A percentile compares a stretch with the other conserved stretches of the same genome.
Evolutionary conservation across 2,888 invertebrate species (phyloP).

Genomic region (Gnatocerus cornutus): DNA sequence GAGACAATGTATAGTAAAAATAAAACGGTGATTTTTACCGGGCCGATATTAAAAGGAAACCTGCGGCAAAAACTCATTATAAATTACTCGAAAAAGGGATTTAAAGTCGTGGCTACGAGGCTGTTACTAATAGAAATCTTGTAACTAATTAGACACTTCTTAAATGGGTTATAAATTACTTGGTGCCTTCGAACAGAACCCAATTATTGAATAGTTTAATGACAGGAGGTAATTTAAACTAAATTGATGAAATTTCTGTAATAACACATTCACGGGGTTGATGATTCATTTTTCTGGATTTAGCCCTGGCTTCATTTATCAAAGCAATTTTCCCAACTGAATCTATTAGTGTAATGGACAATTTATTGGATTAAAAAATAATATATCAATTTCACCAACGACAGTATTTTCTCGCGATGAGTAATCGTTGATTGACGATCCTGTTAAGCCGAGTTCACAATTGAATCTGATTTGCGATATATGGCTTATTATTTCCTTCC

Average conservation of each 20-base stretch:
- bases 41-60: constrained; percentile 7
- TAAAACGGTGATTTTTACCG: constrained; percentile 35
- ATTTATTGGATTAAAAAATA: constrained; percentile 48
- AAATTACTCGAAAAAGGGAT: constrained; percentile 34
- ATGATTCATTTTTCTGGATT: constrained; percentile 28
- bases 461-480: constrained; percentile 19
- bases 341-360: constrained; percentile 39
- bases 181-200: constrained; percentile 24
- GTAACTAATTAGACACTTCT: constrained; percentile 43
- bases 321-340: constrained; percentile 22
- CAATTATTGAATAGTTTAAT: constrained; percentile 40
- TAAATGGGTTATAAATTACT: constrained; percentile 41
- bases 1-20: constrained; percentile 47
- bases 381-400: constrained; percentile 39
- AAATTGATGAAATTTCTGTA: constrained; percentile 32
- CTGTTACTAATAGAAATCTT: constrained; percentile 36
- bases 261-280: constrained; percentile 19
- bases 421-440: constrained; percentile 21
- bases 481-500: constrained; percentile 39
- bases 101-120: constrained; percentile 17
- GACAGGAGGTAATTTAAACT: constrained; percentile 37
- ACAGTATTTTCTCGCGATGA: constrained; percentile 26
- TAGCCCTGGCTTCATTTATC: constrained; percentile 10
- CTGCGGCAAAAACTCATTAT: constrained; percentile 30
- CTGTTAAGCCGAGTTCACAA: constrained; percentile 13